Evolutionary conservation across 2,888 invertebrate genomes (phyloP).

Genomic region (Acrobasis repandana): DNA sequence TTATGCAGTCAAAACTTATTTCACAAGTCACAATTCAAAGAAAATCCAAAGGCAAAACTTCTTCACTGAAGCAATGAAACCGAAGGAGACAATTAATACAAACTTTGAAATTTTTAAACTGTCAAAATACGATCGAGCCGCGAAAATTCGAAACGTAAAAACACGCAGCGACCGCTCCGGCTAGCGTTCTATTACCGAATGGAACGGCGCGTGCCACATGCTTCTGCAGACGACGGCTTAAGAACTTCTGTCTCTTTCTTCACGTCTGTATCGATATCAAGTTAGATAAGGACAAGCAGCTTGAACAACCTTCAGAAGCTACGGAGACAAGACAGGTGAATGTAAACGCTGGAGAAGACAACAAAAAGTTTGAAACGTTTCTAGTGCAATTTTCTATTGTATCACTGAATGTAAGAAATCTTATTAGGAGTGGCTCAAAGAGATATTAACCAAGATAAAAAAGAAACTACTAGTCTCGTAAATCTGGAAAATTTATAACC

Average conservation of each 20-base stretch:
- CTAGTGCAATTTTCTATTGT: constrained; percentile 64
- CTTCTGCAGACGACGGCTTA: constrained; percentile 52
- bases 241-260: constrained; percentile 69
- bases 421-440: neutral
- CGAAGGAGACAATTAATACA: constrained; percentile 30
- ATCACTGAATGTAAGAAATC: constrained; percentile 42
- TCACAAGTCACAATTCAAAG: constrained; percentile 40
- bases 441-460: constrained; percentile 3
- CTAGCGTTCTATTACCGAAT: constrained; percentile 73
- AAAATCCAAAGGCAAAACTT: constrained; percentile 31
- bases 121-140: constrained; percentile 70
- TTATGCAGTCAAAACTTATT: constrained; percentile 39
- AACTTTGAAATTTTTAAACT: constrained; percentile 47
- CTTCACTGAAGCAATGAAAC: constrained; percentile 29
- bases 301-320: constrained; percentile 47
- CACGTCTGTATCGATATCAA: constrained; percentile 38
- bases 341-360: constrained; percentile 65
- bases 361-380: constrained; percentile 73
- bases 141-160: constrained; percentile 48
- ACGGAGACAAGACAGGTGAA: constrained; percentile 72
- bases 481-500: neutral
- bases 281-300: constrained; percentile 65
- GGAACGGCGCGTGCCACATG: constrained; percentile 79
- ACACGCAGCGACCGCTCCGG: constrained; percentile 56
- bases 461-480: neutral